phyloP scores from a whole-genome alignment of 2,888 invertebrate species.

The Phrixothrix hirtus region DNA sequence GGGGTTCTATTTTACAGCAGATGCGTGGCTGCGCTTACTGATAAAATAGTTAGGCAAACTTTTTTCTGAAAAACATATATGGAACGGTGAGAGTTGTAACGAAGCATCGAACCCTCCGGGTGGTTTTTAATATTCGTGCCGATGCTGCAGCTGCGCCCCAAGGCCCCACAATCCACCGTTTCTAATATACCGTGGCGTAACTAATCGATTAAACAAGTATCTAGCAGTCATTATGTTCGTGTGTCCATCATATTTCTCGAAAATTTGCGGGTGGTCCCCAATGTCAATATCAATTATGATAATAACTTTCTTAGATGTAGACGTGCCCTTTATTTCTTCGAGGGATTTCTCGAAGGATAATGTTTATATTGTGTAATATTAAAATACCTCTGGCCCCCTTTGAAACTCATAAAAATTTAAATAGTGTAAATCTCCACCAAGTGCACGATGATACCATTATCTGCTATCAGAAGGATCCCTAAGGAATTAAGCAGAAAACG shows the following conservation, averaged over 20 bases:
- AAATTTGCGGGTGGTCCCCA: constrained; percentile 42
- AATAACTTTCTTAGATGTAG: constrained; percentile 16
- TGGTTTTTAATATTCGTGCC: constrained; percentile 42
- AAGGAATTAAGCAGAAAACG: constrained; percentile 44
- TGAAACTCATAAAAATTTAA: constrained; percentile 42
- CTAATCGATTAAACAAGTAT: constrained; percentile 49
- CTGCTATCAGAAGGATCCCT: constrained; percentile 44
- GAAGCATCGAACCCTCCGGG: constrained; percentile 35
- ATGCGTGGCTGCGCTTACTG: constrained; percentile 5
- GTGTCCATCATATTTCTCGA: constrained; percentile 38
- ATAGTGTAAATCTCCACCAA: constrained; percentile 46
- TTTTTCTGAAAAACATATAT: constrained; percentile 18
- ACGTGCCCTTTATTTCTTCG: constrained; percentile 8
- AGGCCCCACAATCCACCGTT: constrained; percentile 36
- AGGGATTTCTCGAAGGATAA: constrained; percentile 11
- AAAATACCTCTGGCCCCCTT: constrained; percentile 19
- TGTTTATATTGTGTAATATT: constrained; percentile 25
- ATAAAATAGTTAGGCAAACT: constrained; percentile 15
- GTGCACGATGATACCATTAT: constrained; percentile 47
- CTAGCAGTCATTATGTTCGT: constrained; percentile 43
- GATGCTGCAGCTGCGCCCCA: constrained; percentile 41
- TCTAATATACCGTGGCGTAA: constrained; percentile 43
- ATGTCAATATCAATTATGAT: constrained; percentile 22
- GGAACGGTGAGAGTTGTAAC: constrained; percentile 19
- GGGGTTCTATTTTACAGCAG: too few species aligned